Conservation (phyloP, 2,888 invertebrate genomes). For the Gnatocerus cornutus region DNA sequence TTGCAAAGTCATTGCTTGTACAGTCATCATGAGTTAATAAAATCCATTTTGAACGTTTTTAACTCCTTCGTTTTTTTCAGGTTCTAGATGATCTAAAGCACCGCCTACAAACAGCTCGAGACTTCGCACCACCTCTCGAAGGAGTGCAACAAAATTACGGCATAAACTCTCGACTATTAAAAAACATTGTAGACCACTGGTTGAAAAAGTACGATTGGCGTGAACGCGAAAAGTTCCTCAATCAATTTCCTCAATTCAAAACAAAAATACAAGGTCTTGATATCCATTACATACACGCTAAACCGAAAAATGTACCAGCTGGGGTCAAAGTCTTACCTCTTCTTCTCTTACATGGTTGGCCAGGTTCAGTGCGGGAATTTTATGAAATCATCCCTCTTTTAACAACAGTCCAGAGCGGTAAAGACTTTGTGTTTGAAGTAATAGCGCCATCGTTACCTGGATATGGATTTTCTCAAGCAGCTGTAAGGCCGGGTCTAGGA, state of each 20-base stretch:
- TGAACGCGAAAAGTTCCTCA: constrained; percentile 75
- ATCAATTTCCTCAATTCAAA: constrained; percentile 79
- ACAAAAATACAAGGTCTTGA: constrained; percentile 82
- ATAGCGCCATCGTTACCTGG: constrained; percentile 56
- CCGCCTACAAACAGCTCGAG: constrained; percentile 72
- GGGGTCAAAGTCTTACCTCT: constrained; percentile 74
- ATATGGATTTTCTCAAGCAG: constrained; percentile 69
- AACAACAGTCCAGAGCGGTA: constrained; percentile 35
- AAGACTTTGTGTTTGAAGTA: constrained; percentile 51
- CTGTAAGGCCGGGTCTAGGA: constrained; percentile 76
- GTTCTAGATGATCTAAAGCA: constrained; percentile 73
- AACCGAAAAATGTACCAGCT: constrained; percentile 61
- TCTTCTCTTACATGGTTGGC: constrained; percentile 89
- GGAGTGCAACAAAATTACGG: constrained; percentile 84
- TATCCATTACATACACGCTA: constrained; percentile 79
- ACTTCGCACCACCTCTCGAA: constrained; percentile 74
- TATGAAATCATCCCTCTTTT: constrained; percentile 69
- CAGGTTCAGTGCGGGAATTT: constrained; percentile 88
- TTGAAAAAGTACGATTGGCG: constrained; percentile 78
- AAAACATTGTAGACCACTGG: constrained; percentile 84
- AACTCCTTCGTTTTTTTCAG: no score
- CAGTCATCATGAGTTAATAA: background rate
- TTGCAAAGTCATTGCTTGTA: background rate
- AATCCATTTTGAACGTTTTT: no score
- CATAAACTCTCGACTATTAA: constrained; percentile 80